phyloP scores from a whole-genome alignment of 2,113 vertebrate species.

The Pongo abelii region DNA sequence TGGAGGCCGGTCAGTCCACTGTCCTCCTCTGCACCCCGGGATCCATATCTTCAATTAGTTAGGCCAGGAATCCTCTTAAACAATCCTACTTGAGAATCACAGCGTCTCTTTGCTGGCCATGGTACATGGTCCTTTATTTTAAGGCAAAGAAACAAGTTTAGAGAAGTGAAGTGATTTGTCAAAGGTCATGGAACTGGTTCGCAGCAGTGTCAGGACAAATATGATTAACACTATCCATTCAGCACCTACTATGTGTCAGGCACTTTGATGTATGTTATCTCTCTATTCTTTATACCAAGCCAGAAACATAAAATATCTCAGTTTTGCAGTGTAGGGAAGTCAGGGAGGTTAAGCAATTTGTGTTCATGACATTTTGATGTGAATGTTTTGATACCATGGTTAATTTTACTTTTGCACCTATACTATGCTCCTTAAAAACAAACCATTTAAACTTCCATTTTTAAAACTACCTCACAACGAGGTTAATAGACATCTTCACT shows the following conservation, averaged over 20 bases:
- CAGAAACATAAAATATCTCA: background rate
- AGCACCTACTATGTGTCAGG: background rate
- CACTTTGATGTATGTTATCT: background rate
- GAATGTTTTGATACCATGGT: background rate
- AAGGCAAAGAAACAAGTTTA: background rate
- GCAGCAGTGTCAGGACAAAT: background rate
- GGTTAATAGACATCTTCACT: background rate
- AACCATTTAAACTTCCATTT: background rate
- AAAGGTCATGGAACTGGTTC: background rate
- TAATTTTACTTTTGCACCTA: background rate
- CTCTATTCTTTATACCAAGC: background rate
- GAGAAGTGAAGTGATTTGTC: background rate
- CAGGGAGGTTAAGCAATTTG: background rate
- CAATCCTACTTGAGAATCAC: background rate
- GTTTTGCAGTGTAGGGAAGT: background rate
- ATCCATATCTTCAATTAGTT: background rate
- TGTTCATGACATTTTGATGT: background rate
- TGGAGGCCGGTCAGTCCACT: background rate
- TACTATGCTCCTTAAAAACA: background rate
- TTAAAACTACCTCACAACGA: background rate
- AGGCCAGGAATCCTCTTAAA: background rate
- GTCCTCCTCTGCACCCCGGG: background rate
- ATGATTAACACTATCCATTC: background rate
- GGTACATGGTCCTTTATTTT: background rate
- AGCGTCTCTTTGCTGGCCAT: background rate